A percentile compares a stretch with the other conserved stretches of the same genome.
Conservation (phyloP, 2,888 invertebrate genomes). For the Microdon myrmicae region DNA sequence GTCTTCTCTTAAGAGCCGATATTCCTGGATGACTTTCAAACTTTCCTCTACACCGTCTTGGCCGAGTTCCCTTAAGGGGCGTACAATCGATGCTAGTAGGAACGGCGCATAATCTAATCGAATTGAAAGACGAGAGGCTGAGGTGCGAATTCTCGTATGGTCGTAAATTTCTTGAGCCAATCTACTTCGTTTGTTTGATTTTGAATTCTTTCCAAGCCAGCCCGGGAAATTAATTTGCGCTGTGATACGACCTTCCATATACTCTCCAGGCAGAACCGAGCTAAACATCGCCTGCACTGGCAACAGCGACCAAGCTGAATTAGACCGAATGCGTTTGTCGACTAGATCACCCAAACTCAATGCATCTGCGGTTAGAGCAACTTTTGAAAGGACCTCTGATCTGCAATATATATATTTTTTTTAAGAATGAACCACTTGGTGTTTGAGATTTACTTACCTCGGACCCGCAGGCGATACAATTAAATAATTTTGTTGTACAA, state of each 20-base stretch:
- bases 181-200: constrained; percentile 80
- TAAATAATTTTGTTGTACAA: constrained; percentile 97
- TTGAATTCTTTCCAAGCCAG: constrained; percentile 97
- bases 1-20: constrained; percentile 91
- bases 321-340: constrained; percentile 82
- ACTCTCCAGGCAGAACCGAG: constrained; percentile 89
- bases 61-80: constrained; percentile 78
- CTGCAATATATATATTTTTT: constrained; percentile 43
- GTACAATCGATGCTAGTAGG: constrained; percentile 78
- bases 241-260: constrained; percentile 81
- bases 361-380: constrained; percentile 85
- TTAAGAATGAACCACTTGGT: not conserved
- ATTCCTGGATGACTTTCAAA: constrained; percentile 80
- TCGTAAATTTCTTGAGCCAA: constrained; percentile 84
- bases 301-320: constrained; percentile 87
- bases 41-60: constrained; percentile 78
- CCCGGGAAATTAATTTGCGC: constrained; percentile 89
- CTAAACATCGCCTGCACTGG: constrained; percentile 89
- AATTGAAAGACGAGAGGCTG: constrained; percentile 83
- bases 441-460: constrained; percentile 68
- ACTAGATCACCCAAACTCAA: constrained; percentile 88
- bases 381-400: constrained; percentile 72
- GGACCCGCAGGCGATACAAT: constrained; percentile 80
- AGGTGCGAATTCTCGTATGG: constrained; percentile 86
- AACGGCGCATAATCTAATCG: constrained; percentile 89